Percentiles rank a stretch among this genome's conserved stretches.
These are phyloP conservation scores for Pteropus rufus DNA, from an alignment of 2,797 vertebrate species.

Conservation along the genomic window DNA sequence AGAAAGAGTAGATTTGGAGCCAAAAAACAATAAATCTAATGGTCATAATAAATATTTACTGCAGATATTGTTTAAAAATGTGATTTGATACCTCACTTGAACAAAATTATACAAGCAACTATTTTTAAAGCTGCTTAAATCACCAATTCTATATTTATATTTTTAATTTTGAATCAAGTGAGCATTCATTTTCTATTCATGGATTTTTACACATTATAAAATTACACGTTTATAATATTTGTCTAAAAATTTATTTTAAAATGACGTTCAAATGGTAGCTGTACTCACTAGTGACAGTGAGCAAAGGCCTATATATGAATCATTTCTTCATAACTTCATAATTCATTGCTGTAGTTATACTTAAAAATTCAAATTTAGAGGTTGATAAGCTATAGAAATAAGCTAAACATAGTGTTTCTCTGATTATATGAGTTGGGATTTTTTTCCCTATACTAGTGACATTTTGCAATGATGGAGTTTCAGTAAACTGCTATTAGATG, in stretches of 20 bases:
- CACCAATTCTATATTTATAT: neutral
- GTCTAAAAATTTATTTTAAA: slow-evolving; percentile 26
- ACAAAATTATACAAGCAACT: neutral
- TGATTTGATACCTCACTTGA: neutral
- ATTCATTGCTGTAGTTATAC: slow-evolving; percentile 38
- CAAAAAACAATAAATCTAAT: neutral
- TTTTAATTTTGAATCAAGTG: slow-evolving; percentile 38
- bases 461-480: slow-evolving; percentile 67
- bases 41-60: neutral
- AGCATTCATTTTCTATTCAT: slow-evolving; percentile 1
- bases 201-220: neutral
- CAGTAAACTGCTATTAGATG: slow-evolving; percentile 74
- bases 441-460: slow-evolving; percentile 7
- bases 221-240: neutral
- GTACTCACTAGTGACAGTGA: neutral
- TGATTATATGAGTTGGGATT: slow-evolving; percentile 44
- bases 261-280: neutral
- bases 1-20: neutral
- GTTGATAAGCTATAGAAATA: slow-evolving; percentile 53
- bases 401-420: slow-evolving; percentile 72
- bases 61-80: slow-evolving; percentile 16
- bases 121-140: neutral
- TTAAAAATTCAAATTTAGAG: slow-evolving; percentile 51
- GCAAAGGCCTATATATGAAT: neutral
- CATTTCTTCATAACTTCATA: slow-evolving; percentile 50